phyloP scores from a whole-genome alignment of 1,140 invertebrate genomes.

The Calosoma granatense region DNA sequence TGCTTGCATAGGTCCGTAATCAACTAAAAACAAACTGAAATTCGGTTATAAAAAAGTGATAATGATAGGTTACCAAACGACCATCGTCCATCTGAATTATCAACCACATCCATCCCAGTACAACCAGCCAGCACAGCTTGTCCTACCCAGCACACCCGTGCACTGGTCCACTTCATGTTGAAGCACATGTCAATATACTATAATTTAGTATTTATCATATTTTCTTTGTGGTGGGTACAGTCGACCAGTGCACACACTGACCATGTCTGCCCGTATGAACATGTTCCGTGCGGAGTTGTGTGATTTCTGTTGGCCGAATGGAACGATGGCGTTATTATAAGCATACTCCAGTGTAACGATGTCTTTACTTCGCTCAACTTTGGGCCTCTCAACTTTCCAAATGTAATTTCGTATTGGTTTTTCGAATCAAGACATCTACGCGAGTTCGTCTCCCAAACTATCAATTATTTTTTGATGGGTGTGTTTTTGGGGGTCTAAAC shows the following conservation, averaged over 20 bases:
- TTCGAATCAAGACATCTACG: conserved; percentile 26
- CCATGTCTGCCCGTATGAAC: neutral
- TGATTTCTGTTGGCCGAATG: neutral
- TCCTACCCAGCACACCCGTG: too few relatives aligned
- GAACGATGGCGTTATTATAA: neutral
- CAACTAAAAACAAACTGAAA: neutral
- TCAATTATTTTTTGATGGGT: neutral
- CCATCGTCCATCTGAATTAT: too few relatives aligned
- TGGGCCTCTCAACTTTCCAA: neutral
- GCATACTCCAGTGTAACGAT: neutral
- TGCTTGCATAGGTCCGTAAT: neutral
- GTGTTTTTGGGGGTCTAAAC: neutral
- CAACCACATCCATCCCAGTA: too few relatives aligned
- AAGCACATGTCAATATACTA: conserved; percentile 29
- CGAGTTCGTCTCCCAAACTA: neutral
- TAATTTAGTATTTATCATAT: conserved; percentile 34
- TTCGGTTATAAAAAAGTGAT: conserved; percentile 8
- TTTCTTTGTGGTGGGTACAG: conserved; percentile 30
- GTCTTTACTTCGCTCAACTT: neutral
- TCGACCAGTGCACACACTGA: conserved; percentile 19
- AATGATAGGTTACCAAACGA: neutral
- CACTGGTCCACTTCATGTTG: conserved; percentile 23
- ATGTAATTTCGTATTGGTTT: neutral
- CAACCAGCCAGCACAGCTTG: too few relatives aligned
- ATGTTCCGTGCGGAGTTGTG: neutral